Conservation (phyloP, 2,113 vertebrate genomes). For the Bambusicola thoracicus region DNA sequence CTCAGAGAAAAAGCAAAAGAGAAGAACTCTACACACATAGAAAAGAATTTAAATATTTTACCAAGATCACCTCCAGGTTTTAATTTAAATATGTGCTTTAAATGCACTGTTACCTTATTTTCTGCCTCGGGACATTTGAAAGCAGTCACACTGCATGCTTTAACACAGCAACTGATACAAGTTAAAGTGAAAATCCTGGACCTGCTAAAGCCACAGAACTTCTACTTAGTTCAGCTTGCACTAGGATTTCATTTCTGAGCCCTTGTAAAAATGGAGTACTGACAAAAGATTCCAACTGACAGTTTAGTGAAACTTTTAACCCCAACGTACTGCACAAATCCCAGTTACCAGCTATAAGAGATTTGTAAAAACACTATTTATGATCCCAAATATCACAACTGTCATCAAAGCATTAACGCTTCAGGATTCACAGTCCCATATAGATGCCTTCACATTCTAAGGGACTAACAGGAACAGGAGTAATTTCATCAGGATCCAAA, state of each 20-base stretch:
- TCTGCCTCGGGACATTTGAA: neutral
- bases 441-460: neutral
- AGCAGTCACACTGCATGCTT: neutral
- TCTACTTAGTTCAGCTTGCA: neutral
- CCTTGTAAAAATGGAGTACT: neutral
- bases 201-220: neutral
- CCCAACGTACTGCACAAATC: neutral
- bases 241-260: neutral
- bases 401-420: neutral
- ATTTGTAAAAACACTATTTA: neutral
- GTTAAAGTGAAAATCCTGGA: neutral
- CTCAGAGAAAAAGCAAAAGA: neutral
- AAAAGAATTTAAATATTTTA: neutral
- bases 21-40: rapidly evolving
- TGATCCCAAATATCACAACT: neutral
- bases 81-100: neutral
- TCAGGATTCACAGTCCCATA: neutral
- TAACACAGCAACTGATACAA: neutral
- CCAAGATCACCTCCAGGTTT: neutral
- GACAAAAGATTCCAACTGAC: neutral
- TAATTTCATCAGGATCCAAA: neutral
- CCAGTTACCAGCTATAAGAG: neutral
- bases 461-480: neutral
- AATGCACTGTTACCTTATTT: neutral
- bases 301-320: neutral